Base-by-base conservation (phyloP, 2,888 invertebrate species). In the Drosophila lutescens region DNA sequence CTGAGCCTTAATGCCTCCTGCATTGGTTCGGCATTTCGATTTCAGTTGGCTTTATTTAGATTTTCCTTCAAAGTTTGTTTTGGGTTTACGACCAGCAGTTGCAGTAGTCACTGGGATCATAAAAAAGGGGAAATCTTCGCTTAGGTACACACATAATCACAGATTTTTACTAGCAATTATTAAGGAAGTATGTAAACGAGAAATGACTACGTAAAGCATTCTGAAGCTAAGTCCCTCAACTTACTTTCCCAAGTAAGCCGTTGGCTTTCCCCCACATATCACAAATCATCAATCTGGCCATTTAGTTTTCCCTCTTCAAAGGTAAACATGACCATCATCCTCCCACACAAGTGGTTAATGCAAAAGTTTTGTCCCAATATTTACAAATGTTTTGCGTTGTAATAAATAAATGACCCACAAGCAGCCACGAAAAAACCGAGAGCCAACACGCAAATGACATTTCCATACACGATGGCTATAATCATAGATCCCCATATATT, bases 391-490 rank as follows among this genome's bases (percentile, higher is more conserved):
- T 86, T 81, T 69, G 53, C 75, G 63, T 73, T 76, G 72, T 76
- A 76, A 85, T 62, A 73, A 76, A 76, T 73, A 73, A 76, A 72
- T 73, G 76, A 59, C 63, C 54, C 56, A 67, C 75, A 58, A 47
- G 55, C 57, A 68, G 55, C 7, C 55, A 36, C 9, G n/a, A n/a
- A 65, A 65, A 7, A 17, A 58, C 46, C 63, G 51, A 67, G 34
- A 40, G 49, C 32, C 74, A 61, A 78, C 81, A 84, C 85, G 90
- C 86, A 84, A 90, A 78, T 77, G 77, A 79, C 80, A 85, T 73
- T 78, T 76, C 65, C 26, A 46, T 53, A 38, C 30, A 34, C 34
- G 20, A 40, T 46, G 46, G 53, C 51, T 58, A 41, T 58, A 58
- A 53, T 43, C 53, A 43, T 13, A 36, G 59, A 59, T 66, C 26